These are phyloP conservation scores for Cephalopachus bancanus DNA, from an alignment of 2,797 vertebrate genomes.

Conservation along the genomic window DNA sequence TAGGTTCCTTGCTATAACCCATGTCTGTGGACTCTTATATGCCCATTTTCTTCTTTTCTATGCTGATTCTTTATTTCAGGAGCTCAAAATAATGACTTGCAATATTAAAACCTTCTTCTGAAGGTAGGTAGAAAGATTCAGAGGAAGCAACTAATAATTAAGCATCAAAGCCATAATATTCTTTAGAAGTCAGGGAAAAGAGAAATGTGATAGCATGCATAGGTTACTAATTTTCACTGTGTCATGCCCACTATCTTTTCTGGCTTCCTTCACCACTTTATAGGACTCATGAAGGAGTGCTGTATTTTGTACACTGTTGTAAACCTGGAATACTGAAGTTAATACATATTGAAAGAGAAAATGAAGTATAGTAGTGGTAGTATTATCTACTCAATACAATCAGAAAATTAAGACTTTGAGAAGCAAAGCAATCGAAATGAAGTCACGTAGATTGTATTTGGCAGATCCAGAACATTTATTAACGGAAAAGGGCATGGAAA, in stretches of 20 bases:
- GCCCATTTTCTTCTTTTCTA: neutral
- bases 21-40: neutral
- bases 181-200: neutral
- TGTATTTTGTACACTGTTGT: neutral
- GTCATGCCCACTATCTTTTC: neutral
- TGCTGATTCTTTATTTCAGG: neutral
- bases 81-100: neutral
- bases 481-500: neutral
- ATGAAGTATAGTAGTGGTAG: neutral
- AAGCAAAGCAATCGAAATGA: neutral
- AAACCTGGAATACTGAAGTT: neutral
- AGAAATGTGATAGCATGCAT: neutral
- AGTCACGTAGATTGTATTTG: neutral
- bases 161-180: neutral
- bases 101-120: neutral
- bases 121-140: neutral
- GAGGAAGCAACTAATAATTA: slow-evolving; percentile 14
- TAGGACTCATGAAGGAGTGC: neutral
- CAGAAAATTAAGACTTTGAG: neutral
- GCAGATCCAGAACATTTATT: neutral
- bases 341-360: neutral
- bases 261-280: neutral
- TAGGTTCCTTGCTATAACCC: neutral
- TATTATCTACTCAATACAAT: neutral
- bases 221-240: neutral